phyloP scores from a whole-genome alignment of 2,888 invertebrate genomes.

The Beris morrisii region DNA sequence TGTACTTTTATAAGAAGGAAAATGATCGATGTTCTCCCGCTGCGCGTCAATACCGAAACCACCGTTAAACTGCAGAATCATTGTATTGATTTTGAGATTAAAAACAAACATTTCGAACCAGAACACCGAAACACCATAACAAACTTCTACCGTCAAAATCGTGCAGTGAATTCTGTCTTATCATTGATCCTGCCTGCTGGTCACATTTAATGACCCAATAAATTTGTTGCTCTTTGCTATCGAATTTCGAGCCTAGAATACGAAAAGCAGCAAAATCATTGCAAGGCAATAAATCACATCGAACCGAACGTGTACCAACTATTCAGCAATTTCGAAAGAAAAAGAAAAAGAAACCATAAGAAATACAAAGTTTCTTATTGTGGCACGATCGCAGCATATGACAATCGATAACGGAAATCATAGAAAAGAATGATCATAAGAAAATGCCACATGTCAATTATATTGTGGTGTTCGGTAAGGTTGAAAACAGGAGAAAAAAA shows the following conservation, averaged over 20 bases:
- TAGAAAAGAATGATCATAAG: constrained; percentile 17
- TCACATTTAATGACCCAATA: constrained; percentile 31
- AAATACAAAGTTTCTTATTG: constrained; percentile 16
- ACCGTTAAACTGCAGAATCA: constrained; percentile 28
- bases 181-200: constrained; percentile 16
- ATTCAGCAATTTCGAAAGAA: not conserved
- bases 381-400: constrained; percentile 11
- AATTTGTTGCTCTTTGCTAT: constrained; percentile 24
- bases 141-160: not conserved
- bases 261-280: constrained; percentile 29
- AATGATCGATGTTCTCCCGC: constrained; percentile 19
- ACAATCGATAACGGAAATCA: constrained; percentile 23
- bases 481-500: constrained; percentile 4
- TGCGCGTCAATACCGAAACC: constrained; percentile 4
- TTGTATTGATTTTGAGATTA: constrained; percentile 28
- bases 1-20: no score
- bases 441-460: constrained; percentile 31
- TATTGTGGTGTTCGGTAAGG: constrained; percentile 8
- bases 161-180: not conserved
- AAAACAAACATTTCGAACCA: constrained; percentile 27
- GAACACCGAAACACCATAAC: not conserved
- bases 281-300: constrained; percentile 29
- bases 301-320: not conserved
- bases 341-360: constrained; percentile 17
- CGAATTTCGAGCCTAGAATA: constrained; percentile 7